A percentile compares a stretch with the other conserved stretches of the same genome.
These are phyloP conservation scores for Sinonovacula constricta DNA, from an alignment of 1,140 invertebrate species.

Conservation along the genomic window DNA sequence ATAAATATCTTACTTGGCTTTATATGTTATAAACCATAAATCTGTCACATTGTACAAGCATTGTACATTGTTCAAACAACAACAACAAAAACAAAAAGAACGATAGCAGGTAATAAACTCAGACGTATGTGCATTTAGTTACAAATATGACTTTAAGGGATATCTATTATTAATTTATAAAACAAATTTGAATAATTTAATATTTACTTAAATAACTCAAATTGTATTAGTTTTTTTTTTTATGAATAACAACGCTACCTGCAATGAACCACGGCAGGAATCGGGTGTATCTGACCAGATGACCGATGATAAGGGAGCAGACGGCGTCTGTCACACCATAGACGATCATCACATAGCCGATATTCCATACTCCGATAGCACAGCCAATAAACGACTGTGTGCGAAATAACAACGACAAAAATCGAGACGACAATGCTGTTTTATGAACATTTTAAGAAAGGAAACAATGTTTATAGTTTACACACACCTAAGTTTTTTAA, in stretches of 20 bases:
- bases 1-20: too few relatives aligned
- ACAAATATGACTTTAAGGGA: too few relatives aligned
- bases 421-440: too few relatives aligned
- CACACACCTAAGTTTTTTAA: too few relatives aligned
- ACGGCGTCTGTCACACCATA: conserved; percentile 94
- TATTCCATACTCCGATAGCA: conserved; percentile 90
- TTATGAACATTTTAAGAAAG: too few relatives aligned
- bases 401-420: too few relatives aligned
- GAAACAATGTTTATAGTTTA: too few relatives aligned
- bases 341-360: conserved; percentile 97
- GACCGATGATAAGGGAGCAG: conserved; percentile 92
- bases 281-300: conserved; percentile 94
- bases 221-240: neutral
- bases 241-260: conserved; percentile 68
- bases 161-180: too few relatives aligned
- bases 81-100: neutral
- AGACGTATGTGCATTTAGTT: too few relatives aligned
- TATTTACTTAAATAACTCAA: neutral
- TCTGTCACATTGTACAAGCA: too few relatives aligned
- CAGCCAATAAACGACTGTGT: conserved; percentile 95
- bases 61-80: neutral
- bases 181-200: neutral
- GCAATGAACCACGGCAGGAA: conserved; percentile 90
- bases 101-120: neutral
- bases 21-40: too few relatives aligned